phyloP scores from a whole-genome alignment of 2,797 vertebrate genomes.

The Sebastes reedi region DNA sequence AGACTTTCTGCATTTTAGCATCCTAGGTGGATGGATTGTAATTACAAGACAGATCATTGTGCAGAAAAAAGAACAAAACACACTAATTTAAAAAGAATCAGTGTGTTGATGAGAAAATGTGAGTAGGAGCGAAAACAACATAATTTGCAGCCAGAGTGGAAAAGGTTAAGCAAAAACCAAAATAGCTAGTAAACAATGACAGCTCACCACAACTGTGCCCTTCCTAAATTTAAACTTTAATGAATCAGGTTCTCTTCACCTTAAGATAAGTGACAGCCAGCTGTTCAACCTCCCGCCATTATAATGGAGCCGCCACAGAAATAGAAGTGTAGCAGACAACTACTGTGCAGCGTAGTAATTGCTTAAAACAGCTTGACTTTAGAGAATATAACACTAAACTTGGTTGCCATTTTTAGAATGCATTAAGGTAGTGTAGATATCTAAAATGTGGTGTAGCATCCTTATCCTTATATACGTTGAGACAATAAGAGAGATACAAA shows the following conservation, averaged over 20 bases:
- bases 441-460: not conserved
- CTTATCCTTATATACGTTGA: not conserved
- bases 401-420: not conserved
- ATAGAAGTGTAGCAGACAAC: not conserved
- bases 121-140: not conserved
- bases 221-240: not conserved
- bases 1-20: not conserved
- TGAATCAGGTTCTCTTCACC: not conserved
- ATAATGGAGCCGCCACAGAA: not conserved
- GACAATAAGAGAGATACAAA: not conserved
- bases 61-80: not conserved
- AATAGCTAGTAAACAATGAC: not conserved
- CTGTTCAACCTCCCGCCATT: not conserved
- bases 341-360: not conserved
- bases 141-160: not conserved
- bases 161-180: not conserved
- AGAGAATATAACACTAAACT: not conserved
- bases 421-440: not conserved
- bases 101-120: not conserved
- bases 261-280: not conserved
- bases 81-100: not conserved
- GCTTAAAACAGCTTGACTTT: not conserved
- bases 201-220: not conserved
- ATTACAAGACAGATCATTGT: not conserved
- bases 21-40: not conserved